phyloP scores from a whole-genome alignment of 2,113 vertebrate species.

The Lagopus muta region DNA sequence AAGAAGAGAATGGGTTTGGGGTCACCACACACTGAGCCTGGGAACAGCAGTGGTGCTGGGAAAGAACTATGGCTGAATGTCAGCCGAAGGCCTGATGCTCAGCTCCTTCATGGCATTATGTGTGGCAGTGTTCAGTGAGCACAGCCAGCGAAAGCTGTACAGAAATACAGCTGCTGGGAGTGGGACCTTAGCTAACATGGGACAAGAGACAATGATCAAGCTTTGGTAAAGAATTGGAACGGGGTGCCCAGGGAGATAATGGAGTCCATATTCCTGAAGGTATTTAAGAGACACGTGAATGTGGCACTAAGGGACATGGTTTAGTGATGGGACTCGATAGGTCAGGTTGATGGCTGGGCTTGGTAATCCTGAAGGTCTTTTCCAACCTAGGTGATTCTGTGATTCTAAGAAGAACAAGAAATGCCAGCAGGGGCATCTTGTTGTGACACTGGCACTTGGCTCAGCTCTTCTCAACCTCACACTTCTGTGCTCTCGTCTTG shows the following conservation, averaged over 20 bases:
- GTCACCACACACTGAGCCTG: not conserved
- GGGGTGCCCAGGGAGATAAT: not conserved
- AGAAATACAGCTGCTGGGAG: not conserved
- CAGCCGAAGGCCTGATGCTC: not conserved
- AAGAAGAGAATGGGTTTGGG: not conserved
- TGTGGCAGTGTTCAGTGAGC: not conserved
- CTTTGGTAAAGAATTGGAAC: not conserved
- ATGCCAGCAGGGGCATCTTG: not conserved
- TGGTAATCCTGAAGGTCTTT: not conserved
- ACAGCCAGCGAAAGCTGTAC: not conserved
- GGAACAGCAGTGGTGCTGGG: not conserved
- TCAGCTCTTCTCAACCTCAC: not conserved
- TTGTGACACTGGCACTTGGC: rapidly evolving
- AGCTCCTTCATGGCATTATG: not conserved
- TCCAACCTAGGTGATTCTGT: not conserved
- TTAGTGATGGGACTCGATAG: not conserved
- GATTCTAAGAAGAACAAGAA: not conserved
- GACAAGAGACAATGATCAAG: not conserved
- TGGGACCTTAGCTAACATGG: not conserved
- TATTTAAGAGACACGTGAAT: not conserved
- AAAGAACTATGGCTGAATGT: not conserved
- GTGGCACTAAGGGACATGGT: not conserved
- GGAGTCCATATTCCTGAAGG: not conserved
- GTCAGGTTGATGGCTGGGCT: not conserved
- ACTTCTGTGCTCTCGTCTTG: not conserved